phyloP scores from a whole-genome alignment of 2,797 vertebrate genomes.

The Rallus crepitans region DNA sequence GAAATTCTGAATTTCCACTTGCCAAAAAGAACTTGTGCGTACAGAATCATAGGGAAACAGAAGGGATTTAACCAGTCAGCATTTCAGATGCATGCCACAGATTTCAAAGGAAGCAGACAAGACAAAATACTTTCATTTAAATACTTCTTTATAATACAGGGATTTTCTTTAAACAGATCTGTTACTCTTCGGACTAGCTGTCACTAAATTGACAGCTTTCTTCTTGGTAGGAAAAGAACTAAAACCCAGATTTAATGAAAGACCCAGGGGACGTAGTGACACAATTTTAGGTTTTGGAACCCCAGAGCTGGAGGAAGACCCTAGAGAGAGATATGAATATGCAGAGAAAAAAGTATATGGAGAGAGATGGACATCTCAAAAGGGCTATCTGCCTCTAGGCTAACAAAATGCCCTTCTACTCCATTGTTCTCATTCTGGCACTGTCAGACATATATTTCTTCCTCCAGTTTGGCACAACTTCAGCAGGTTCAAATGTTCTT shows the following conservation, averaged over 20 bases:
- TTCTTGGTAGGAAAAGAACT: not conserved
- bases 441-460: not conserved
- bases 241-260: not conserved
- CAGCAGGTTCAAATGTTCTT: not conserved
- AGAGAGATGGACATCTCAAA: not conserved
- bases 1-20: constrained; percentile 20
- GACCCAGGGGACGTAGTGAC: not conserved
- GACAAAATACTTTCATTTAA: constrained; percentile 27
- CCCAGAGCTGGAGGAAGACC: not conserved
- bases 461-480: not conserved
- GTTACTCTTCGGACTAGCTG: not conserved
- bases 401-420: not conserved
- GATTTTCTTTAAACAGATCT: not conserved
- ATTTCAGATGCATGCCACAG: not conserved
- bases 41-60: constrained; percentile 18
- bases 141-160: not conserved
- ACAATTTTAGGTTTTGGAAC: constrained; percentile 5
- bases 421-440: not conserved
- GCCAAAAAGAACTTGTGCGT: not conserved
- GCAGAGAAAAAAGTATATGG: not conserved
- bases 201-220: not conserved
- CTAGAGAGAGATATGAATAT: not conserved
- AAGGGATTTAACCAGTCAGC: constrained; percentile 15
- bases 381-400: not conserved
- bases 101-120: constrained; percentile 1